Conservation (phyloP, 2,888 invertebrate genomes). For the Drosophila yooni region DNA sequence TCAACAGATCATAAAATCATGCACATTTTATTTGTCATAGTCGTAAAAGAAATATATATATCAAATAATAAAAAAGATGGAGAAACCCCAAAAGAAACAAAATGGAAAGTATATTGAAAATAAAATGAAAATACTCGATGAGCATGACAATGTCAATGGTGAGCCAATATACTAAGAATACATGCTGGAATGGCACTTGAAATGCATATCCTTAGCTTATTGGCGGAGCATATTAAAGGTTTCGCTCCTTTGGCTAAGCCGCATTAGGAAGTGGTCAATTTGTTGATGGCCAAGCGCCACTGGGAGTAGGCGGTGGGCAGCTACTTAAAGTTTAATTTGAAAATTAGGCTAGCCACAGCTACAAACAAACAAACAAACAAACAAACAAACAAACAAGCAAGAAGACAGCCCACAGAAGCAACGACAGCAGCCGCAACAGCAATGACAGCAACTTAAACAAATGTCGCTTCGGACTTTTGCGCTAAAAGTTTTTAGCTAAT, state of each 20-base stretch:
- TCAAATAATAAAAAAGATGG: slow-evolving; percentile 23
- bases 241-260: slow-evolving; percentile 40
- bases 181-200: slow-evolving; percentile 49
- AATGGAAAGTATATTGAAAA: slow-evolving; percentile 70
- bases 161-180: slow-evolving; percentile 33
- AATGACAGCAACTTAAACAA: slow-evolving; percentile 64
- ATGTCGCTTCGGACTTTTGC: slow-evolving; percentile 67
- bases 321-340: slow-evolving; percentile 73
- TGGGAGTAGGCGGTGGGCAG: slow-evolving; percentile 34
- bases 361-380: slow-evolving; percentile 35
- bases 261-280: slow-evolving; percentile 51
- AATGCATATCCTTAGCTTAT: slow-evolving; percentile 29
- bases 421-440: slow-evolving; percentile 30
- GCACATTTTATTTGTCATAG: slow-evolving; percentile 80
- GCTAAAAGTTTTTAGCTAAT: slow-evolving; percentile 72
- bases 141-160: slow-evolving; percentile 73
- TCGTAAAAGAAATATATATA: slow-evolving; percentile 63
- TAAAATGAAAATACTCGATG: slow-evolving; percentile 76
- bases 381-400: slow-evolving; percentile 30
- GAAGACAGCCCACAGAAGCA: slow-evolving; percentile 20
- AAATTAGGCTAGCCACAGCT: slow-evolving; percentile 51
- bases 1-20: slow-evolving; percentile 81
- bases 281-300: slow-evolving; percentile 32
- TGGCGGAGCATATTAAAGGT: slow-evolving; percentile 42
- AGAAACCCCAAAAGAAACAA: slow-evolving; percentile 24